Conservation (phyloP, 2,888 invertebrate genomes). For the Harmothoe impar region DNA sequence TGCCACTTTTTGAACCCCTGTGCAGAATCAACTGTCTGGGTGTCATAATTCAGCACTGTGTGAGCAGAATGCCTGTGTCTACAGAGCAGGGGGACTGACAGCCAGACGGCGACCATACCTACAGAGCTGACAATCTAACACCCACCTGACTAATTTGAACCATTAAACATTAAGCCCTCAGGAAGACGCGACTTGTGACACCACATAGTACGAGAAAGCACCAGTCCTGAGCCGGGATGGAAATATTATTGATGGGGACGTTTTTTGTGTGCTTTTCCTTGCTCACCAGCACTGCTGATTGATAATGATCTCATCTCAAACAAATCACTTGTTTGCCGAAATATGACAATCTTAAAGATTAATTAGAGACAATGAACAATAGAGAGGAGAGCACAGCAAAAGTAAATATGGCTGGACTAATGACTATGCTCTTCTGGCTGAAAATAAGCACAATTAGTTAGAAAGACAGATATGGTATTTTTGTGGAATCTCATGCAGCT, state of each 20-base stretch:
- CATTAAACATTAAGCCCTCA: neutral
- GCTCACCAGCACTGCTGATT: neutral
- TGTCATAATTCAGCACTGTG: no score
- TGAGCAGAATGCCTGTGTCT: no score
- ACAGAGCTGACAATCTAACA: no score
- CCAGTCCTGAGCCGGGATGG: neutral
- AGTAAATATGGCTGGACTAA: constrained; percentile 22
- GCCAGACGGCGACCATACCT: no score
- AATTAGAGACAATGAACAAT: constrained; percentile 13
- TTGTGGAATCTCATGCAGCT: neutral
- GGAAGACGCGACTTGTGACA: neutral
- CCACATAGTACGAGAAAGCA: neutral
- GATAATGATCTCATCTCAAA: constrained; percentile 13
- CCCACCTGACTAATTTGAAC: no score
- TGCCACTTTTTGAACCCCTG: no score
- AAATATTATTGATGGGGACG: neutral
- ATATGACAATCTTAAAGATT: constrained; percentile 38
- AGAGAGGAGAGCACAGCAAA: neutral
- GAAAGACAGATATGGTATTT: constrained; percentile 15
- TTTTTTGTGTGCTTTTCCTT: neutral
- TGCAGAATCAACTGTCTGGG: no score
- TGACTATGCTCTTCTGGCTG: neutral
- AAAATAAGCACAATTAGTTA: constrained; percentile 5
- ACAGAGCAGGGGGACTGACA: no score
- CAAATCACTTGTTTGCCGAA: constrained; percentile 14